Percentiles rank a stretch among this genome's conserved stretches.
phyloP scores from a whole-genome alignment of 2,888 invertebrate species.

The Esperia sulphurella region DNA sequence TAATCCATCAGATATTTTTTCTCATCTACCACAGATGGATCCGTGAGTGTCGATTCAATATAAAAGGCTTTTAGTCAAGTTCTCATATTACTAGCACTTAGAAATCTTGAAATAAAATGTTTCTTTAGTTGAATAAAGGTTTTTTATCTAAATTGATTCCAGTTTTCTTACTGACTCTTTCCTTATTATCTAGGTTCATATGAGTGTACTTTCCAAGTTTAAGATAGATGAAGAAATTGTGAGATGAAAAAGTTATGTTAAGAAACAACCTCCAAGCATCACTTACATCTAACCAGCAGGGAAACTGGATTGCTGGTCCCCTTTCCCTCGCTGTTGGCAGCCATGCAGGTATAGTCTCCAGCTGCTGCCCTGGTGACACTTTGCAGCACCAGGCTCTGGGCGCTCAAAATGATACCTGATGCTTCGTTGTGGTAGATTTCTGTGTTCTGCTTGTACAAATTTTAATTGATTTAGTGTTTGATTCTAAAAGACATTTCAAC shows the following conservation, averaged over 20 bases:
- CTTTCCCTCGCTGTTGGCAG: constrained; percentile 91
- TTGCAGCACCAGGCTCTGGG: constrained; percentile 91
- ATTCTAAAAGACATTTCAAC: no score
- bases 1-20: neutral
- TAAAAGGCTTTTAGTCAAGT: constrained; percentile 11
- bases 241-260: no score
- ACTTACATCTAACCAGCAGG: constrained; percentile 85
- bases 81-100: constrained; percentile 8
- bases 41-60: neutral
- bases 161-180: no score
- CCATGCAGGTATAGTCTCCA: constrained; percentile 93
- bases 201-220: no score
- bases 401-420: constrained; percentile 90
- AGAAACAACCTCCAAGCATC: neutral
- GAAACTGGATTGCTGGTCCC: constrained; percentile 86
- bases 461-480: no score
- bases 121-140: no score
- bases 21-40: neutral
- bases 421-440: constrained; percentile 91
- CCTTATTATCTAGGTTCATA: no score
- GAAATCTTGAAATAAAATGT: neutral
- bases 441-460: constrained; percentile 79
- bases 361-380: constrained; percentile 89
- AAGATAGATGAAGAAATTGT: no score
- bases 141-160: no score